Evolutionary conservation across 2,113 vertebrate genomes (phyloP).

Genomic region (Tyto alba): DNA sequence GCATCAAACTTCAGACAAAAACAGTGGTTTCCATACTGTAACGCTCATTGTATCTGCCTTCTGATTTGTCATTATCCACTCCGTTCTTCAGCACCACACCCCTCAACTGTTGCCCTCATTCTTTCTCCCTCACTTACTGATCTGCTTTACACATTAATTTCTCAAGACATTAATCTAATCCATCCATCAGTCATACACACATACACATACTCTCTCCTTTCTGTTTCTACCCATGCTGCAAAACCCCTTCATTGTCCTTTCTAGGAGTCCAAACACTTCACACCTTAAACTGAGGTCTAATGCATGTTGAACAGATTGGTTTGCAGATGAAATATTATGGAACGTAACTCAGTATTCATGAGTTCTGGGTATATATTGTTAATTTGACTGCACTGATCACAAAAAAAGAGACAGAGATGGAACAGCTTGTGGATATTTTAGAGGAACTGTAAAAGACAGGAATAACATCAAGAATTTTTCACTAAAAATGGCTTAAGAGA

Average conservation of each 20-base stretch:
- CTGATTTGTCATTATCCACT: not conserved
- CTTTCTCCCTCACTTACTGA: not conserved
- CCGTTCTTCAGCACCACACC: not conserved
- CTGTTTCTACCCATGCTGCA: not conserved
- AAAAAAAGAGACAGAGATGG: not conserved
- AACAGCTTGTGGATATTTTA: not conserved
- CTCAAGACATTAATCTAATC: not conserved
- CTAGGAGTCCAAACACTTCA: not conserved
- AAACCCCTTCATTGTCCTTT: not conserved
- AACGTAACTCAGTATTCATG: not conserved
- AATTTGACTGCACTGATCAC: not conserved
- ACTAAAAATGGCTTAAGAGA: not conserved
- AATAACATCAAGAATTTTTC: not conserved
- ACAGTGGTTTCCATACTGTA: not conserved
- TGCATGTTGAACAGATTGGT: not conserved
- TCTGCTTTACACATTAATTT: not conserved
- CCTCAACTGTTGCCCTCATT: not conserved
- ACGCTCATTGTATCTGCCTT: not conserved
- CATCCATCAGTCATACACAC: not conserved
- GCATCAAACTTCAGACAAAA: not conserved
- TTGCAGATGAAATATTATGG: not conserved
- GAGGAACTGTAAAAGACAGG: not conserved
- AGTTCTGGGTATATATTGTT: not conserved
- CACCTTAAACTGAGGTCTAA: not conserved
- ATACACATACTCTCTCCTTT: not conserved